These are phyloP conservation scores for Drosophila quadrilineata DNA, from an alignment of 1,140 invertebrate genomes.

Conservation along the genomic window DNA sequence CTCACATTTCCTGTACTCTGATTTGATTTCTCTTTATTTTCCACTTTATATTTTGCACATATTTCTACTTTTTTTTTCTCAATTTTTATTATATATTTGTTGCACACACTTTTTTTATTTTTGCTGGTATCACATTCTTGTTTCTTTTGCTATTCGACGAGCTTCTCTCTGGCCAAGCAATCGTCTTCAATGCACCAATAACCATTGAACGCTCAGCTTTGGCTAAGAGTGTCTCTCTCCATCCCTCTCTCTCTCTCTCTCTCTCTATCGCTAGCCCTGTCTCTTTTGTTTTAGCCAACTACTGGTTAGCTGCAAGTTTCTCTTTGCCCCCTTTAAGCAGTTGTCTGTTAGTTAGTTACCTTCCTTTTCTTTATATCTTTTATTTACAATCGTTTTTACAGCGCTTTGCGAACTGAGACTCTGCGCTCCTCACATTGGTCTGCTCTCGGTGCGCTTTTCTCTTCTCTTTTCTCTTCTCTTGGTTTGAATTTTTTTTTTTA, in stretches of 20 bases:
- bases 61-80: constrained; percentile 6
- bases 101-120: not conserved
- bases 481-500: constrained; percentile 22
- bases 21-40: not conserved
- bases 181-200: constrained; percentile 37
- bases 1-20: constrained; percentile 31
- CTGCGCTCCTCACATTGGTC: constrained; percentile 69
- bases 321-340: constrained; percentile 29
- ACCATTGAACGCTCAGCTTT: constrained; percentile 33
- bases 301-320: constrained; percentile 41
- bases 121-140: not conserved
- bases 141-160: not conserved
- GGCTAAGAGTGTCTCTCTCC: constrained; percentile 16
- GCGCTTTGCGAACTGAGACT: constrained; percentile 19
- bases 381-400: constrained; percentile 59
- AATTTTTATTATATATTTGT: not conserved
- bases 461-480: constrained; percentile 21
- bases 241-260: constrained; percentile 18
- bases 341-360: constrained; percentile 55
- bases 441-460: constrained; percentile 30
- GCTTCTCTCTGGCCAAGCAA: constrained; percentile 9
- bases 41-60: constrained; percentile 11
- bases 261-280: constrained; percentile 19
- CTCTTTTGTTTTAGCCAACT: constrained; percentile 40
- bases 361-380: constrained; percentile 27